These are phyloP conservation scores for Selene dorsalis DNA, from an alignment of 2,797 vertebrate genomes.

Conservation along the genomic window DNA sequence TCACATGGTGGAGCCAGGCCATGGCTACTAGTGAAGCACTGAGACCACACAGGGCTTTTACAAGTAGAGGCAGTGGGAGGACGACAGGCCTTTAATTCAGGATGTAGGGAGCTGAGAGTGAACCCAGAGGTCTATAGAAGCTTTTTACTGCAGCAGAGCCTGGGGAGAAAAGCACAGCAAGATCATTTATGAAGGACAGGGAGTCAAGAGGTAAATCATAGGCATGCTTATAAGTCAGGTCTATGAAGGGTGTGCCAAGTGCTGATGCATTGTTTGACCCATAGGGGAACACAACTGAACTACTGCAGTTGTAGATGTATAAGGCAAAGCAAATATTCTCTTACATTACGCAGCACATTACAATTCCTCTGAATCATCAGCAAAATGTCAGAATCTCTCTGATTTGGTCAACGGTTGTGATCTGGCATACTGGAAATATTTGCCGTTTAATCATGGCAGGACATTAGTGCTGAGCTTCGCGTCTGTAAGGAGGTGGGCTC, in stretches of 20 bases:
- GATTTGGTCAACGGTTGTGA: slow-evolving; percentile 3
- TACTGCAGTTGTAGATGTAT: slow-evolving; percentile 7
- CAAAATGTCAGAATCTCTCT: neutral
- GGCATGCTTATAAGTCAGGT: slow-evolving; percentile 48
- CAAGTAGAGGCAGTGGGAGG: slow-evolving; percentile 57
- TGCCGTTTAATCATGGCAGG: slow-evolving; percentile 41
- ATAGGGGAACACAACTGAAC: slow-evolving; percentile 1
- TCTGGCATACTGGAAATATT: slow-evolving; percentile 38
- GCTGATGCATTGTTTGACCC: slow-evolving; percentile 44
- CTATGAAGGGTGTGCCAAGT: slow-evolving; percentile 34
- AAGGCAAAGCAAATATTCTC: slow-evolving; percentile 12
- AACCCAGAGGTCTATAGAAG: slow-evolving; percentile 49
- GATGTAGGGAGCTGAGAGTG: slow-evolving; percentile 43
- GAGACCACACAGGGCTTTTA: slow-evolving; percentile 76
- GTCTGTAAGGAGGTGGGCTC: slow-evolving; percentile 58
- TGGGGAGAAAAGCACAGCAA: slow-evolving; percentile 35
- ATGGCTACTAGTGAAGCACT: slow-evolving; percentile 58
- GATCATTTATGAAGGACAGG: slow-evolving; percentile 60
- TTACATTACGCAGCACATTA: neutral
- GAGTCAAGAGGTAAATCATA: slow-evolving; percentile 55
- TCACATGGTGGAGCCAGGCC: slow-evolving; percentile 67
- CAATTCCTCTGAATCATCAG: slow-evolving; percentile 13
- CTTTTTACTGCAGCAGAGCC: slow-evolving; percentile 48
- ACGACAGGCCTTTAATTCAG: slow-evolving; percentile 52
- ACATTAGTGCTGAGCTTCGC: slow-evolving; percentile 50